Conservation (phyloP, 1,140 invertebrate species). For the Zelostemma sp. region DNA sequence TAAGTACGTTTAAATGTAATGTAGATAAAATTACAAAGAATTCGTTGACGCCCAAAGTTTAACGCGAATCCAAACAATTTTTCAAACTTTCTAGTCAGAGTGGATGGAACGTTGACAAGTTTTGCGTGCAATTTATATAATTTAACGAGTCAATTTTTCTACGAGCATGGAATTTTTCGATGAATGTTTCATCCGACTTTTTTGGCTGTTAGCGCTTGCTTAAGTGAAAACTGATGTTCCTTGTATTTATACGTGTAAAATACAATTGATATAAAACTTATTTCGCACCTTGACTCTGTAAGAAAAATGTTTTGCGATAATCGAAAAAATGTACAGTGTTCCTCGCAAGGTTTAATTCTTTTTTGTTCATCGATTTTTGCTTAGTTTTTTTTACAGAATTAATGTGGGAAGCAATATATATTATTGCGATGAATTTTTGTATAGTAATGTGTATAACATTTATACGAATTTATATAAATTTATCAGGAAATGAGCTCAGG, state of each 20-base stretch:
- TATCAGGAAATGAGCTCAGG: neutral
- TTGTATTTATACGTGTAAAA: neutral
- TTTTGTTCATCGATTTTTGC: too few species aligned
- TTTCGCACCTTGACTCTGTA: too few species aligned
- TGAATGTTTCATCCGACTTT: neutral
- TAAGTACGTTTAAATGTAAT: too few species aligned
- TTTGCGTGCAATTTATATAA: too few species aligned
- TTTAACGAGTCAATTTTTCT: neutral
- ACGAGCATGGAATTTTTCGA: neutral
- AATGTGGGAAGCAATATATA: neutral
- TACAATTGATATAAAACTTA: neutral
- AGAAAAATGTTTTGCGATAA: too few species aligned
- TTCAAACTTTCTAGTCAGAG: constrained; percentile 1
- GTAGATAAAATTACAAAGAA: too few species aligned
- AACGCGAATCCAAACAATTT: neutral
- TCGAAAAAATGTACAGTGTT: too few species aligned
- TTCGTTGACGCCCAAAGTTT: neutral
- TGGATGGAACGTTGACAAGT: neutral
- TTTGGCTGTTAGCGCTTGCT: neutral
- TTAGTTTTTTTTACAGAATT: too few species aligned
- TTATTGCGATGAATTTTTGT: too few species aligned
- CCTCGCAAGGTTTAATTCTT: too few species aligned
- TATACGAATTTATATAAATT: neutral
- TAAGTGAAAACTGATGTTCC: neutral
- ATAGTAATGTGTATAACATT: too few species aligned